Base-by-base conservation (phyloP, 2,888 invertebrate species). In the Gasteruption jaculator region DNA sequence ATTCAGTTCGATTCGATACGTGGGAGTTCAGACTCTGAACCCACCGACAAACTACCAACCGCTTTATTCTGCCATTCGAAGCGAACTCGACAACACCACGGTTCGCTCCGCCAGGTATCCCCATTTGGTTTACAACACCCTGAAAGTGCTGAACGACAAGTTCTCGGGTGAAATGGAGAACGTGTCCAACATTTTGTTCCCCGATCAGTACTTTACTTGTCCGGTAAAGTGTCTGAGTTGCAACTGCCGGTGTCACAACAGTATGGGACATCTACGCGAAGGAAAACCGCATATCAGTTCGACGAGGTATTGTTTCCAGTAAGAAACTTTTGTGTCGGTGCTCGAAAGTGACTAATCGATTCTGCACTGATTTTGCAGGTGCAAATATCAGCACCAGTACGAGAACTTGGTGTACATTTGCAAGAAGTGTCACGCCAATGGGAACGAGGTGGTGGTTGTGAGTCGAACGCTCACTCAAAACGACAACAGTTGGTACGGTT, bases 191-290 rank as follows among this genome's bases (percentile, higher is more conserved):
- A 78, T 80, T 58, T 74, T 83, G 36, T 87, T 87, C 67, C 82
- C 86, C 21, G 85, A 86, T 57, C 82, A 87, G 61, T 86, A 86
- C 72, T 87, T 88, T 58, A 85, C 86, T 0, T 89, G 88, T 59
- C 77, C 80, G 14, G 74, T 78, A 2, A 78, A 78, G 51, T 89
- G 88, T 64, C 75, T 81, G 45, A 82, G 85, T 3, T 89, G 88
- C 68, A 76, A 73, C 37, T 71, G 72, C 37, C 74, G 80, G 18
- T 85, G 85, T 56, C 74, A 73, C 48, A 74, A 77, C 39, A 82
- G 82, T 14, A 82, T 83, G 81, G 83, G 83, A 1, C 85, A 85
- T 58, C 68, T 76, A 29, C 73, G 74, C 19, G 82, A 82, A 43
- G 79, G 78, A 7, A 75, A 78, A 46, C 72, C 78, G 10, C 85